These are phyloP conservation scores for Mareca strepera DNA, from an alignment of 2,797 vertebrate species.

Conservation along the genomic window DNA sequence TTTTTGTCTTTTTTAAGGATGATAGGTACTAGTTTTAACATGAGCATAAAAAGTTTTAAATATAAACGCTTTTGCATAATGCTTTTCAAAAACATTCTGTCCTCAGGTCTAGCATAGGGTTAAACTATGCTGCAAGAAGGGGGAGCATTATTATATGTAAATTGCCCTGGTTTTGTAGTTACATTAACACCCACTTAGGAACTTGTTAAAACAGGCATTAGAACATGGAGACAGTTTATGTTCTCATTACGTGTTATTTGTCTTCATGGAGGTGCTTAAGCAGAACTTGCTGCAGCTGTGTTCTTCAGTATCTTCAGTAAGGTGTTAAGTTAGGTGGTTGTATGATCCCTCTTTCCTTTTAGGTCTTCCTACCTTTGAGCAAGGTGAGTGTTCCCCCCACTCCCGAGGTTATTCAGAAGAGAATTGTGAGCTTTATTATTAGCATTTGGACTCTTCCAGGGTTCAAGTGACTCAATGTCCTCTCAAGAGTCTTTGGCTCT, in stretches of 20 bases:
- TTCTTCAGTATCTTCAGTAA: neutral
- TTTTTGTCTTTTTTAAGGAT: neutral
- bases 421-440: neutral
- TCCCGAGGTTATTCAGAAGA: neutral
- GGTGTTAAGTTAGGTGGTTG: neutral
- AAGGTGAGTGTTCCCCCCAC: neutral
- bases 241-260: neutral
- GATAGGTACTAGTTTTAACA: neutral
- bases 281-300: neutral
- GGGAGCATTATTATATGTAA: neutral
- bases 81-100: neutral
- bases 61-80: neutral
- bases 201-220: constrained; percentile 31
- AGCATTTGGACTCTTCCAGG: neutral
- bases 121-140: neutral
- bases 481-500: neutral
- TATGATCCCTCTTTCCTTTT: neutral
- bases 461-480: neutral
- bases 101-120: neutral
- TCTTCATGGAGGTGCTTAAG: neutral
- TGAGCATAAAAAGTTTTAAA: neutral
- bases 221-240: neutral
- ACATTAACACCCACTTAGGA: neutral
- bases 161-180: neutral
- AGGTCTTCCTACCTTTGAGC: neutral